A percentile compares a stretch with the other conserved stretches of the same genome.
Evolutionary conservation across 2,888 invertebrate species (phyloP).

Genomic region (Chymomyza amoena): DNA sequence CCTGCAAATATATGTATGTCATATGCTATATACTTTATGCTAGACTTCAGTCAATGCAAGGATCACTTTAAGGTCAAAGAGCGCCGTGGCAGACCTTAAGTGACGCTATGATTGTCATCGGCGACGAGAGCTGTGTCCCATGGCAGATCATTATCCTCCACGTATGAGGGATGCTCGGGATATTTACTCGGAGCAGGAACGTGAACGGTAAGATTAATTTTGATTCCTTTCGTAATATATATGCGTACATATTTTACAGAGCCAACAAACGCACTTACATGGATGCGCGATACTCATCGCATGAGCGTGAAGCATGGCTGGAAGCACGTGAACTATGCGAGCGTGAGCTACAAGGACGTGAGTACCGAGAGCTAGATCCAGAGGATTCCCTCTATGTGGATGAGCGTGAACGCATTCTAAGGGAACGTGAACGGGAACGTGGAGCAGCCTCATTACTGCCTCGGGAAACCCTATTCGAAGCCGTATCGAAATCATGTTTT

Average conservation of each 20-base stretch:
- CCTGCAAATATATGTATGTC: no score
- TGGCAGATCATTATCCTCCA: conserved; percentile 69
- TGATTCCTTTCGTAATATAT: no score
- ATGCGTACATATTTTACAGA: conserved; percentile 41
- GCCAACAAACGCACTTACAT: conserved; percentile 73
- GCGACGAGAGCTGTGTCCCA: conserved; percentile 73
- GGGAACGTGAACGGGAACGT: conserved; percentile 52
- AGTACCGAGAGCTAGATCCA: conserved; percentile 61
- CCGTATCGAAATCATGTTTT: no score
- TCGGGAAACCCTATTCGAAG: no score
- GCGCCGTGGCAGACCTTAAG: no score
- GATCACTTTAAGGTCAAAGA: no score
- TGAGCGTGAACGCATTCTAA: conserved; percentile 66
- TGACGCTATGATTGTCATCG: conserved; percentile 74
- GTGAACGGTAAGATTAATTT: conserved; percentile 70
- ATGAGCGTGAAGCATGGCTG: conserved; percentile 67
- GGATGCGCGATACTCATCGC: conserved; percentile 67
- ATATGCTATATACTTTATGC: no score
- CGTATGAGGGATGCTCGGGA: conserved; percentile 72
- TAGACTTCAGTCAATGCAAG: no score
- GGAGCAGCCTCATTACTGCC: no score
- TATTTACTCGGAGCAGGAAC: conserved; percentile 75
- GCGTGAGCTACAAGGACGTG: conserved; percentile 53
- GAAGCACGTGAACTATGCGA: conserved; percentile 65
- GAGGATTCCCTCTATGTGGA: conserved; percentile 64